Evolutionary conservation across 2,113 vertebrate genomes (phyloP), one percentile per base, ranked within the genome.

Genomic region (Spermophilus dauricus): DNA sequence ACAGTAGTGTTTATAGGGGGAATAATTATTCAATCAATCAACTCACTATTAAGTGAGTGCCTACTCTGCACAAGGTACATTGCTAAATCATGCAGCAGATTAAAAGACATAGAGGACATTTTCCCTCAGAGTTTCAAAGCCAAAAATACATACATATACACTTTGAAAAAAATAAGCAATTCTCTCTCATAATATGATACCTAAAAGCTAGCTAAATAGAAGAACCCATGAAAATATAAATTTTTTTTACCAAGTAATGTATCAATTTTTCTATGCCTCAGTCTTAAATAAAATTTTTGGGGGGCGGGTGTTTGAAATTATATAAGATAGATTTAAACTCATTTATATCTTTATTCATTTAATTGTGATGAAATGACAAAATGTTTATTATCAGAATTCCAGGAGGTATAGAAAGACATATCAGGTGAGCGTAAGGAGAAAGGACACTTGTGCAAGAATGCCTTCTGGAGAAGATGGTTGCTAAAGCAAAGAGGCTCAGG

Each of bases 11-110:
- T 97, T 98, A 96, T 97, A 96, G 72, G 72, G 93, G 65, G 75
- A 85, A 97, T 98, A 97, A 98, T 97, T 97, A 95, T 94, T 98
- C 94, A 96, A 96, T 98, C 98, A 97, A 97, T 98, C 98, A 97
- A 80, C n/a, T 95, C 8, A 0, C 82, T 91, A 95, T 93, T 97
- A 93, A 95, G 45, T 96, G 94, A 98, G 93, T 90, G 42, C 76
- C 73, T 95, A 90, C 80, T 97, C 93, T 94, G 39, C 73, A 81
- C 78, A 86, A 70, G n/a, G 45, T 32, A n/a, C 96, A 96, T 94
- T 96, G 89, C 89, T 93, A 96, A 94, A 96, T 94, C 86, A 83
- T 53, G 45, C 32, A 12, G 32, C 24, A 95, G 61, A 67, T 45
- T 78, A 53, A 87, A 89, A 92, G 26, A 92, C 37, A 12, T 24